Evolutionary conservation across 2,113 vertebrate species (phyloP), one percentile per base, ranked within the genome.

Genomic region (Pholis gunnellus): DNA sequence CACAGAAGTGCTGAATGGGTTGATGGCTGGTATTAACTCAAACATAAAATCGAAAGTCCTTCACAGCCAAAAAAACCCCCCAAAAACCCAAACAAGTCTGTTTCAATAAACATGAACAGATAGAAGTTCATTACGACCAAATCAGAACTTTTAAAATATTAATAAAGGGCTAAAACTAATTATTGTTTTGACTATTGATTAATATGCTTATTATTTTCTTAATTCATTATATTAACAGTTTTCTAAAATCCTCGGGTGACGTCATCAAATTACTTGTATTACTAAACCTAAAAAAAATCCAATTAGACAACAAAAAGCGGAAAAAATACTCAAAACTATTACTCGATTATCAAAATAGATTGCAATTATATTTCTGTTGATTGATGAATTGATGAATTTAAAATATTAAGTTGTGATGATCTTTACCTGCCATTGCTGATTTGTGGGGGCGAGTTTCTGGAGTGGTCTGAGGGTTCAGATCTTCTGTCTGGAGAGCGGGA

Each of bases 381-480:
- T n/a, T n/a, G 54, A 56, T 56, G 13, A 1, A 46, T 31, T 50
- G 66, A n/a, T n/a, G n/a, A 50, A 50, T 52, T 4, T 46, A 1
- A 48, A n/a, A 2, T 10, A n/a, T n/a, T n/a, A n/a, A 57, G 54
- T 2, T 34, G 2, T 56, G 14, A n/a, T 20, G 20, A 10, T 82
- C 38, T 78, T 95, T 95, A 99, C 98, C 98, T 99, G 96, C 97
- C 96, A 29, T 96, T 98, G 97, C 97, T 98, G 94, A 97, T 97
- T 91, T 98, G 98, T 77, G 97, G 98, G 42, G 97, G 97, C 81
- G 98, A 99, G 93, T 97, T 97, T 91, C 97, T 96, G 91, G 97
- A 97, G 93, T 97, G 98, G 87, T 99, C 98, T 56, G 98, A 99
- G 87, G 97, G 98, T 89, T 99, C 98, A 34, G 98, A 99, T 84